These are phyloP conservation scores for Seladonia tumulorum DNA, from an alignment of 2,888 invertebrate genomes.

Conservation along the genomic window DNA sequence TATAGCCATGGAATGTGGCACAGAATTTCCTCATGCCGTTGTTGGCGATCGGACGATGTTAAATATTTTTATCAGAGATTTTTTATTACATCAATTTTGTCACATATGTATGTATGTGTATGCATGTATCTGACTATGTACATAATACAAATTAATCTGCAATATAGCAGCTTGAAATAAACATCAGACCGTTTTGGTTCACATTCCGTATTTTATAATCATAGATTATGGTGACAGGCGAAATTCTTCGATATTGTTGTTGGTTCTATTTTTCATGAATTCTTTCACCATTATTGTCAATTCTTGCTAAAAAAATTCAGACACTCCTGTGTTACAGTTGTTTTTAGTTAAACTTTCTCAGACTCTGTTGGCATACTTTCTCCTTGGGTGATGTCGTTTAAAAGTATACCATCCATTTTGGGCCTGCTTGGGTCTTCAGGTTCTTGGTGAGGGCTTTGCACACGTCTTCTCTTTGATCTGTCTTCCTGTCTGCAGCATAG, in stretches of 20 bases:
- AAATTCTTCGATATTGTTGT: constrained; percentile 3
- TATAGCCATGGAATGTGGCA: constrained; percentile 36
- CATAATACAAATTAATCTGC: constrained; percentile 56
- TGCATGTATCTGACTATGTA: constrained; percentile 65
- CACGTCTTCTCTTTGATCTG: constrained; percentile 84
- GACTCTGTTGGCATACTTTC: constrained; percentile 87
- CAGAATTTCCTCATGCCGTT: constrained; percentile 32
- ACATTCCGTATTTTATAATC: constrained; percentile 35
- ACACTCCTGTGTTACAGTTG: constrained; percentile 3
- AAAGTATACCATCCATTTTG: constrained; percentile 86
- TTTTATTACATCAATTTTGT: constrained; percentile 72
- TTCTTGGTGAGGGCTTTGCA: constrained; percentile 81
- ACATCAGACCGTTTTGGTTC: constrained; percentile 25
- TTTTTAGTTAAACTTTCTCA: constrained; percentile 72
- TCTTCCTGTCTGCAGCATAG: constrained; percentile 86
- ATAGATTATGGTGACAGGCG: constrained; percentile 18
- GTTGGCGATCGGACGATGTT: constrained; percentile 58
- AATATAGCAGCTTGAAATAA: constrained; percentile 43
- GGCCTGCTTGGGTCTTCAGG: constrained; percentile 71
- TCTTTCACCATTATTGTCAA: constrained; percentile 4
- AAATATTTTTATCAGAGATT: constrained; percentile 72
- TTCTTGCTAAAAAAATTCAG: not conserved
- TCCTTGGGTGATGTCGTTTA: constrained; percentile 87
- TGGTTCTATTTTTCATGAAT: not conserved
- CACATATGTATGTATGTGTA: constrained; percentile 61